These are phyloP conservation scores for Numenius arquata DNA, from an alignment of 2,113 vertebrate genomes.

Conservation along the genomic window DNA sequence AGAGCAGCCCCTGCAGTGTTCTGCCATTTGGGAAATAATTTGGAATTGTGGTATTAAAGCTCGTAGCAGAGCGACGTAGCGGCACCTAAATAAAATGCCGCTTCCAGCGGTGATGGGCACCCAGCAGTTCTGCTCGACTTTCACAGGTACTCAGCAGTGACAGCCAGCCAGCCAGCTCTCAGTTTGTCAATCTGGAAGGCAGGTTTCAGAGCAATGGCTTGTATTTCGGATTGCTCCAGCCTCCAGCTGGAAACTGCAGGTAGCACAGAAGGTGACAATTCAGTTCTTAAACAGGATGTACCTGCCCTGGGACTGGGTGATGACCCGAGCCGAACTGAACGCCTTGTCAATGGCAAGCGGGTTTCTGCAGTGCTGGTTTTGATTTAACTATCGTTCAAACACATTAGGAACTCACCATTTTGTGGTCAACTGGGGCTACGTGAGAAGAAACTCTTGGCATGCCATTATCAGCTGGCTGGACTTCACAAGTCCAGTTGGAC, in stretches of 20 bases:
- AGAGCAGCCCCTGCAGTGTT: fast-evolving
- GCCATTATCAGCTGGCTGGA: neutral
- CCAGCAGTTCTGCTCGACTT: neutral
- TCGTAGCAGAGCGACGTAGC: neutral
- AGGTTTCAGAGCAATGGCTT: neutral
- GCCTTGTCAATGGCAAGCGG: neutral
- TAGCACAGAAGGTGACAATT: neutral
- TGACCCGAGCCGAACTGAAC: neutral
- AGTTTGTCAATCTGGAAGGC: neutral
- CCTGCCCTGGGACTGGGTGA: fast-evolving
- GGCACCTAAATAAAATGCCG: neutral
- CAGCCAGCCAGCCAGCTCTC: neutral
- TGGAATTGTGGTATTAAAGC: neutral
- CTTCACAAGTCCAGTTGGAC: neutral
- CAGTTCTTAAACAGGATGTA: neutral
- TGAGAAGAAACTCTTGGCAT: neutral
- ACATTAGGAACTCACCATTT: neutral
- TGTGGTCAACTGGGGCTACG: neutral
- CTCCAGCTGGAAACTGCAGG: neutral
- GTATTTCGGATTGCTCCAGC: neutral
- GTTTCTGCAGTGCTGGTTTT: neutral
- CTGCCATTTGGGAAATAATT: neutral
- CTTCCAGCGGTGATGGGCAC: neutral
- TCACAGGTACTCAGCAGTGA: neutral
- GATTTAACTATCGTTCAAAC: neutral